Percentiles rank a stretch among this genome's conserved stretches.
Conservation (phyloP, 1,140 invertebrate species). For the Eulimnadia texana region DNA sequence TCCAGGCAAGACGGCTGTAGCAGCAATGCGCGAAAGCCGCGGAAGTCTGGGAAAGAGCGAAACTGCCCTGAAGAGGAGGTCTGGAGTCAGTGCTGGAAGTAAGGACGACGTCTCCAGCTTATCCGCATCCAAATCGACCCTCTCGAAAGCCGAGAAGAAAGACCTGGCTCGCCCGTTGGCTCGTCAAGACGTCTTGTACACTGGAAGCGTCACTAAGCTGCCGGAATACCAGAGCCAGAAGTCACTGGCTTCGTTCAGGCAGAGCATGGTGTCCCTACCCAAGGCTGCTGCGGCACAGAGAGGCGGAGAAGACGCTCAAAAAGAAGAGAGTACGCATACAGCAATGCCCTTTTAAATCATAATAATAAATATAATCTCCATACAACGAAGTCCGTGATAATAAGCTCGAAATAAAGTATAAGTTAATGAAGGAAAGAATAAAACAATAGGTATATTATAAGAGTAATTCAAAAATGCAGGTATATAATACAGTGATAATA, state of each 20-base stretch:
- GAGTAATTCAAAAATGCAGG: too few species aligned
- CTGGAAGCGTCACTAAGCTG: constrained; percentile 78
- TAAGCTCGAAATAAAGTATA: too few species aligned
- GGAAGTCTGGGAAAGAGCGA: constrained; percentile 4
- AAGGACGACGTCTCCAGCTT: constrained; percentile 8
- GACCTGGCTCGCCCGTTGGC: constrained; percentile 80
- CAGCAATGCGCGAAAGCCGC: constrained; percentile 5
- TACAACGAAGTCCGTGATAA: too few species aligned
- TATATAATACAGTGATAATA: too few species aligned
- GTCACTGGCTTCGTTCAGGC: constrained; percentile 70
- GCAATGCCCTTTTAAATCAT: too few species aligned
- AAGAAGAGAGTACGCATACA: background rate
- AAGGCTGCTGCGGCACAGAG: constrained; percentile 22
- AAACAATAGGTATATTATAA: too few species aligned
- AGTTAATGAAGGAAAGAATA: too few species aligned
- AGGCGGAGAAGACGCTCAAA: background rate
- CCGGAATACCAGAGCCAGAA: constrained; percentile 86
- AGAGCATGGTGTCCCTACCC: constrained; percentile 63
- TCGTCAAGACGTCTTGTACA: constrained; percentile 95
- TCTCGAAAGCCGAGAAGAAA: constrained; percentile 38
- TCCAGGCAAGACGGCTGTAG: background rate
- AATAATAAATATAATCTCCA: too few species aligned
- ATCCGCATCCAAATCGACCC: constrained; percentile 24
- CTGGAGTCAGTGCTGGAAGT: constrained; percentile 4
- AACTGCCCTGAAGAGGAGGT: constrained; percentile 8